Evolutionary conservation across 2,797 vertebrate genomes (phyloP).

Genomic region (Mus minutoides): DNA sequence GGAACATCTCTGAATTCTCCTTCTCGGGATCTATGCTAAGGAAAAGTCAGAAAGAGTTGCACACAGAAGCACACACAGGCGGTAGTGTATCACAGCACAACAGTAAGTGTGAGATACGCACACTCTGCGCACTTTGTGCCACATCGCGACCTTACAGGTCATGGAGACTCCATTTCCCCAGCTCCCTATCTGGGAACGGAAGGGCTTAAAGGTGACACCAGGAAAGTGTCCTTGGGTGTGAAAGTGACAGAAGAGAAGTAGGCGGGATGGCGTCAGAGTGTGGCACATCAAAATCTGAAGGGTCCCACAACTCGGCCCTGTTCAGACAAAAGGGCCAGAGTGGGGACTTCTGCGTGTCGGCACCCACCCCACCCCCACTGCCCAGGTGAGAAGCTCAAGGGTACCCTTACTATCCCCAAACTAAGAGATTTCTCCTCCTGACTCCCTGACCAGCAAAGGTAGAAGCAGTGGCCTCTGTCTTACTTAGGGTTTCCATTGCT

Average conservation of each 20-base stretch:
- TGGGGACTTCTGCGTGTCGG: background rate
- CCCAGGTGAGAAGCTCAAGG: background rate
- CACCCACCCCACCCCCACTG: background rate
- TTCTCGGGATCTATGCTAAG: background rate
- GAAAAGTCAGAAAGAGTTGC: background rate
- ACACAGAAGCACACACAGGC: background rate
- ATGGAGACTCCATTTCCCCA: background rate
- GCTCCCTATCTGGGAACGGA: background rate
- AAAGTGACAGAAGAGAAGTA: background rate
- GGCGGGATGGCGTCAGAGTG: background rate
- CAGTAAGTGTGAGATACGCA: background rate
- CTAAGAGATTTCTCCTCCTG: background rate
- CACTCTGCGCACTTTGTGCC: rapidly evolving
- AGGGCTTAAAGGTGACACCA: background rate
- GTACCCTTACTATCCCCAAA: too few relatives aligned
- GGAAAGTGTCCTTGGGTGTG: background rate
- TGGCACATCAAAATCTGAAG: background rate
- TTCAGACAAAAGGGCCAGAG: background rate
- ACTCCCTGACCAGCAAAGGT: background rate
- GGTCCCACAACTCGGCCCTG: background rate
- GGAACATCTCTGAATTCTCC: background rate
- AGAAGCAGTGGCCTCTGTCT: background rate
- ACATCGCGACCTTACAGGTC: rapidly evolving
- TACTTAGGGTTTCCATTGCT: background rate
- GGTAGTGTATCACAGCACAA: background rate